These are phyloP conservation scores for Pachycephus smyrnensis DNA, from an alignment of 2,888 invertebrate species.

Conservation along the genomic window DNA sequence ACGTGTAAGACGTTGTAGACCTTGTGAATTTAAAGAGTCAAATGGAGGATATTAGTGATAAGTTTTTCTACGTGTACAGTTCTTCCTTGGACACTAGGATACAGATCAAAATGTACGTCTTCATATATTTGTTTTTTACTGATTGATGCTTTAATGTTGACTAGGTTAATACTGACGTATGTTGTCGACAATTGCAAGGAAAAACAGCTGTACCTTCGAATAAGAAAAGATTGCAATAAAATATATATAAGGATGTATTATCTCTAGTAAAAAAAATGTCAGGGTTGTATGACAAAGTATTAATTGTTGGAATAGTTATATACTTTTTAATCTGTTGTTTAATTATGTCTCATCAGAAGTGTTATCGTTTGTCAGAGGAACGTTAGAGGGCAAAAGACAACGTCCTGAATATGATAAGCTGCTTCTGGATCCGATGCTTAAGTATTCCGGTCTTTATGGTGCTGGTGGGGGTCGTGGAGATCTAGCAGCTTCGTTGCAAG, in stretches of 20 bases:
- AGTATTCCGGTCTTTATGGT: constrained; percentile 90
- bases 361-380: constrained; percentile 76
- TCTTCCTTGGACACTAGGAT: constrained; percentile 89
- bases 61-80: constrained; percentile 90
- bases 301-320: constrained; percentile 14
- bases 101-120: constrained; percentile 91
- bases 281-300: background rate
- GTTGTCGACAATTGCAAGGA: background rate
- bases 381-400: constrained; percentile 89
- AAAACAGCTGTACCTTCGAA: background rate
- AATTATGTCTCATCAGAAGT: background rate
- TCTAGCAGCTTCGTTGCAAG: constrained; percentile 88
- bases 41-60: constrained; percentile 83
- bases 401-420: constrained; percentile 91
- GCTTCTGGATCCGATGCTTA: constrained; percentile 87
- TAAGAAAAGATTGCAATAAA: background rate
- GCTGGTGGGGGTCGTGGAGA: constrained; percentile 81
- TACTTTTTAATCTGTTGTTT: constrained; percentile 4
- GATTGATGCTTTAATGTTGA: background rate
- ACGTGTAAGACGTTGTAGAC: background rate
- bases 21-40: background rate
- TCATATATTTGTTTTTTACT: background rate
- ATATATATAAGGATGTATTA: background rate
- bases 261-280: background rate
- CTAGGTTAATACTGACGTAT: background rate